These are phyloP conservation scores for Neolamprologus cancellatus DNA, from an alignment of 2,113 vertebrate species.

Conservation along the genomic window DNA sequence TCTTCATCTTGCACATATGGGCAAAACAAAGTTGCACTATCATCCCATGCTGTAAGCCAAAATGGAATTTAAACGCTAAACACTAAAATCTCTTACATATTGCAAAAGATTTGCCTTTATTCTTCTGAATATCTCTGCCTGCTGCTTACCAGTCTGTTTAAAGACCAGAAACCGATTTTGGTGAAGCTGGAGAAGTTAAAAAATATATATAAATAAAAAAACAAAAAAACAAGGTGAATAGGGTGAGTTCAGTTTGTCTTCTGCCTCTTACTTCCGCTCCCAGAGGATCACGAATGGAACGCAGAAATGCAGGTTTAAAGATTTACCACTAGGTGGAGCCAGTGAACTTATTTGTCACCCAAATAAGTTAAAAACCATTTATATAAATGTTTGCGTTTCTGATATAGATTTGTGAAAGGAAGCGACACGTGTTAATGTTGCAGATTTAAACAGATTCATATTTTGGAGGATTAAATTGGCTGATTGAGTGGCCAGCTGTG, in stretches of 20 bases:
- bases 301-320: background rate
- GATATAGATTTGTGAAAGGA: background rate
- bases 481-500: background rate
- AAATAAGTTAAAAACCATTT: background rate
- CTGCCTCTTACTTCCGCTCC: background rate
- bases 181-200: background rate
- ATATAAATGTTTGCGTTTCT: background rate
- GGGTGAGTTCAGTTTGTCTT: background rate
- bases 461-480: background rate
- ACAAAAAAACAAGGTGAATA: background rate
- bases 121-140: background rate
- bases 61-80: background rate
- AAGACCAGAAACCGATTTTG: background rate
- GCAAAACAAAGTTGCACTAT: background rate
- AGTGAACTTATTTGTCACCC: background rate
- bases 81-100: background rate
- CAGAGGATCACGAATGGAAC: background rate
- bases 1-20: background rate
- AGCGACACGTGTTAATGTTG: background rate
- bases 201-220: fast-evolving
- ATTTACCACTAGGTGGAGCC: slow-evolving; percentile 26
- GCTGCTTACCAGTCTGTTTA: background rate
- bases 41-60: background rate
- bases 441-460: background rate
- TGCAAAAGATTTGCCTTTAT: background rate